Evolutionary conservation across 2,888 invertebrate genomes (phyloP).

Genomic region (Morpho deidamia): DNA sequence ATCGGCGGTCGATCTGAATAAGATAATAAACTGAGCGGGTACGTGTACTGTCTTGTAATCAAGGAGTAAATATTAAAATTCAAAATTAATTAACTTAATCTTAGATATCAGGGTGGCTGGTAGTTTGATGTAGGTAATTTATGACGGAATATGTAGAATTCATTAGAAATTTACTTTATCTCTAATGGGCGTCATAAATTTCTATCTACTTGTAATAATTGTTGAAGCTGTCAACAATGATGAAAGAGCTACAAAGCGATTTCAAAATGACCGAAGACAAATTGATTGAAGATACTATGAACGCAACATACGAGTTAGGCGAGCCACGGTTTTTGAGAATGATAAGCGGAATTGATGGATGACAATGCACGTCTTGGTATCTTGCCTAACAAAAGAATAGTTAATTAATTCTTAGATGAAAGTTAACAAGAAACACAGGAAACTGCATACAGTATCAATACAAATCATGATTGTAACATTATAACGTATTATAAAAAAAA

Average conservation of each 20-base stretch:
- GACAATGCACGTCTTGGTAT: slow-evolving; percentile 54
- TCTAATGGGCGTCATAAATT: slow-evolving; percentile 12
- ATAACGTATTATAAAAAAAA: slow-evolving; percentile 1
- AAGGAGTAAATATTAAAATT: slow-evolving; percentile 10
- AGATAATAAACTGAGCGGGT: slow-evolving; percentile 66
- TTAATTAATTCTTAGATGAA: slow-evolving; percentile 68
- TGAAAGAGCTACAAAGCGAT: slow-evolving; percentile 48
- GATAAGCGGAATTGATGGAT: slow-evolving; percentile 70
- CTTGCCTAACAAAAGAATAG: slow-evolving; percentile 58
- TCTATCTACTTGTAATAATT: slow-evolving; percentile 21
- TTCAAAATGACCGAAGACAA: slow-evolving; percentile 53
- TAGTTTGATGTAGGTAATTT: slow-evolving; percentile 12
- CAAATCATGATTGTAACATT: slow-evolving; percentile 1
- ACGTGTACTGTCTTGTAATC: slow-evolving; percentile 30
- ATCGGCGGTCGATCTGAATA: slow-evolving; percentile 58
- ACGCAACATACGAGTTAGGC: slow-evolving; percentile 39
- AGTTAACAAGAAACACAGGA: slow-evolving; percentile 49
- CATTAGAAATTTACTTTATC: slow-evolving; percentile 13
- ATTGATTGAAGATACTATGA: slow-evolving; percentile 54
- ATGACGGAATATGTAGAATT: slow-evolving; percentile 6
- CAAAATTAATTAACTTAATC: slow-evolving; percentile 11
- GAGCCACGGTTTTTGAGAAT: slow-evolving; percentile 39
- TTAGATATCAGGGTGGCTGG: not conserved
- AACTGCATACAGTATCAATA: slow-evolving; percentile 37
- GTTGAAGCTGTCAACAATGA: slow-evolving; percentile 31